Evolutionary conservation across 2,113 vertebrate genomes (phyloP).

Genomic region (Chiloscyllium plagiosum): DNA sequence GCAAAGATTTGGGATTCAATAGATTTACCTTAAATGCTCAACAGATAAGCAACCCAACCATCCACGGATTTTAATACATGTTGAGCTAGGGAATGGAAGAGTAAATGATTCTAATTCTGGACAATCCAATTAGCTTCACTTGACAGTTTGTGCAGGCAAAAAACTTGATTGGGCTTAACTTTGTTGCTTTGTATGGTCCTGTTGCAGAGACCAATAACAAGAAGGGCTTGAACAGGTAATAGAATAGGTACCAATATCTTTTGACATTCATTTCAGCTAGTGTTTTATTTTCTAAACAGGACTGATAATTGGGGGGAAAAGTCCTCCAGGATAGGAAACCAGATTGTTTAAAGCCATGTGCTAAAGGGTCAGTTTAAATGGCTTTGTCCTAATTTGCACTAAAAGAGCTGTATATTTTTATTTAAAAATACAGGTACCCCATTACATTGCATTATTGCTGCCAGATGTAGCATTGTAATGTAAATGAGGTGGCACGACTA

Average conservation of each 20-base stretch:
- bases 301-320: not conserved
- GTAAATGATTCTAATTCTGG: not conserved
- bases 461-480: not conserved
- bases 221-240: not conserved
- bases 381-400: constrained; percentile 1
- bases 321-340: not conserved
- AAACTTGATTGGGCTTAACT: not conserved
- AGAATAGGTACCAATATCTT: not conserved
- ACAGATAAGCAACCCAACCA: not conserved
- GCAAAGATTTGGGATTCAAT: not conserved
- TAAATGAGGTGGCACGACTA: not conserved
- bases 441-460: not conserved
- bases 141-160: not conserved
- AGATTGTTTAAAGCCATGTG: not conserved
- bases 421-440: not conserved
- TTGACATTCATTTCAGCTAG: not conserved
- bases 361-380: not conserved
- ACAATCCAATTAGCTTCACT: not conserved
- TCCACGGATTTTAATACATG: not conserved
- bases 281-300: not conserved
- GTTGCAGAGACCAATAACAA: not conserved
- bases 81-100: not conserved
- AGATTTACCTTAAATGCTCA: not conserved
- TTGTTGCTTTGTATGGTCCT: not conserved
- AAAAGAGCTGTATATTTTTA: constrained; percentile 2